A percentile compares a stretch with the other conserved stretches of the same genome.
Conservation (phyloP, 2,113 vertebrate species). For the Prunella fulvescens region DNA sequence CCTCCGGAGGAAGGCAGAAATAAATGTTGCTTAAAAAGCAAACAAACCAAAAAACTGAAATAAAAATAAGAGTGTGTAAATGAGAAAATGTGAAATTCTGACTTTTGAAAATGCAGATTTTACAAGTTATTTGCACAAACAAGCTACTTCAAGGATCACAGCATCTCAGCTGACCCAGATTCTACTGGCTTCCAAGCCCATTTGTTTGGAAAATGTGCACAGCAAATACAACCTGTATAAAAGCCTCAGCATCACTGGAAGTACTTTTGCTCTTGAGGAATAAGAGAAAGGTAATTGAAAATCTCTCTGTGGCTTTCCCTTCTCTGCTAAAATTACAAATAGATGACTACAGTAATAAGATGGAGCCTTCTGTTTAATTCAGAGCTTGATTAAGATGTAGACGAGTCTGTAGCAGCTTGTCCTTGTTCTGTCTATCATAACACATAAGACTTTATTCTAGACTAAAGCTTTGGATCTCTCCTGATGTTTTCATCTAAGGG, state of each 20-base stretch:
- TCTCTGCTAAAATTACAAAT: slow-evolving; percentile 19
- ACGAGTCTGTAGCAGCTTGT: neutral
- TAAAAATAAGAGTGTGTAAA: neutral
- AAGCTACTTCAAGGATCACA: neutral
- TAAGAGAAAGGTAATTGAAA: neutral
- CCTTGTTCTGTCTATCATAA: slow-evolving; percentile 50
- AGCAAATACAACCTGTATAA: neutral
- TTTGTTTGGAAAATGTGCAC: neutral
- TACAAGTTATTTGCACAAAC: neutral
- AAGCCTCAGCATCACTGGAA: neutral
- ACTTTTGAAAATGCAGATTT: neutral
- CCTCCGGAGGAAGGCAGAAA: neutral
- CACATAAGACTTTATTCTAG: neutral
- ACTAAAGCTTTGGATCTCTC: neutral
- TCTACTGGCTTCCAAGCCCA: neutral
- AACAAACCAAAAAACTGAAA: neutral
- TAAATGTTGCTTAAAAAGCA: neutral
- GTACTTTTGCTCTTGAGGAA: neutral
- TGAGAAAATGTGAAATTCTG: neutral
- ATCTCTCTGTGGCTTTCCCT: neutral
- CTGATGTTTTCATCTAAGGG: neutral
- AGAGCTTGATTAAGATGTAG: slow-evolving; percentile 43
- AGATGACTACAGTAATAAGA: neutral
- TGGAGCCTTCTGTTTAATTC: slow-evolving; percentile 3
- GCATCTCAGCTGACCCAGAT: neutral